Base-by-base conservation (phyloP, 2,888 invertebrate species). In the Agonopterix arenella region DNA sequence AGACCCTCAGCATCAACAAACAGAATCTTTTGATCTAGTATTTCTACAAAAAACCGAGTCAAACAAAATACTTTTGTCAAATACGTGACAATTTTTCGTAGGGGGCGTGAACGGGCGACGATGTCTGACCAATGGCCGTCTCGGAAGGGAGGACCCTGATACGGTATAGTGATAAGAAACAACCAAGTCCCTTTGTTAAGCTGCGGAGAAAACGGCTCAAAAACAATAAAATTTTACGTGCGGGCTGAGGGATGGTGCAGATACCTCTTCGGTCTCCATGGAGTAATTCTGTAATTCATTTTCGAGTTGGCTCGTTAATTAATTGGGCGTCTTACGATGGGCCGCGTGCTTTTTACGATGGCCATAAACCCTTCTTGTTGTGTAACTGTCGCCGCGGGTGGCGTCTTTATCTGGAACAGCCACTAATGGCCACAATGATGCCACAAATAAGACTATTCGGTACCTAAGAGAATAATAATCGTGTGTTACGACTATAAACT, bases 251-350 rank as follows among this genome's bases (percentile, higher is more conserved):
- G 11, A 13, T 43, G 43, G 4, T 13, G 4, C 5, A 43, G 11
- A 11, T 11, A 11, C 43, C 13, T 43, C 43, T 43, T 11, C 11
- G 61, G 68, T 71, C 73, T 64, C 73, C 60, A 70, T 68, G 71
- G 75, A 62, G 76, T 75, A 79, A 81, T 81, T 81, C 72, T 76
- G 76, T 75, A 79, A 81, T 81, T 81, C 72, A 76, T 80, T 80
- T 78, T 73, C 64, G 72, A 82, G 74, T 77, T 74, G 71, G 74
- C 75, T 82, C 80, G 80, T 84, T 84, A 82, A 82, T 84, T 83
- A 83, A 85, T 84, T 79, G 81, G 70, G 71, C 76, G 70, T 71
- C 73, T 72, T 64, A 59, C 68, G 71, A 72, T 64, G 74, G 72
- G 69, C 76, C 73, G 73, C 66, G 73, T 80, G 83, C 73, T 80